Conservation (phyloP, 2,797 vertebrate species). For the Okamejei kenojei region DNA sequence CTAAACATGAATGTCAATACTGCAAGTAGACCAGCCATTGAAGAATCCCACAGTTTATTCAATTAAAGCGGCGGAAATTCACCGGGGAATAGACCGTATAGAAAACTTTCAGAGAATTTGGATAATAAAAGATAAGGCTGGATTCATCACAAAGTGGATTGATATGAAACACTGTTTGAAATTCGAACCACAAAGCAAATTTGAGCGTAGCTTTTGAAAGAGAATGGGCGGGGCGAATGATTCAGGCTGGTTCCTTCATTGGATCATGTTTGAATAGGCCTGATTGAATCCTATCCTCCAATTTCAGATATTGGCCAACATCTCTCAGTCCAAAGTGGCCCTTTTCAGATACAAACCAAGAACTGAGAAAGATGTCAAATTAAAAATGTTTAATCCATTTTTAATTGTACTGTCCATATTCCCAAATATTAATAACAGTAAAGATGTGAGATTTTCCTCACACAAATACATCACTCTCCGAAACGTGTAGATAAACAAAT, state of each 20-base stretch:
- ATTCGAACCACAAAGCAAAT: not conserved
- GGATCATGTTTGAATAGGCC: not conserved
- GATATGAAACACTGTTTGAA: not conserved
- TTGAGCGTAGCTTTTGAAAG: not conserved
- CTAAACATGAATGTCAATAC: too few relatives aligned
- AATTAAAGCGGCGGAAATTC: not conserved
- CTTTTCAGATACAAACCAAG: not conserved
- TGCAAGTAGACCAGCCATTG: not conserved
- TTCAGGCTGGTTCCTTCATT: not conserved
- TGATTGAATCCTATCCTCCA: not conserved
- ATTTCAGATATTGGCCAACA: not conserved
- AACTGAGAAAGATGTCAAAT: not conserved
- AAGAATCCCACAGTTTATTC: not conserved
- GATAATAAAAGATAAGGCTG: not conserved
- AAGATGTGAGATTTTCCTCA: not conserved
- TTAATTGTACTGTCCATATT: not conserved
- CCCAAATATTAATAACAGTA: not conserved
- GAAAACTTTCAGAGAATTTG: not conserved
- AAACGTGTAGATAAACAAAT: not conserved
- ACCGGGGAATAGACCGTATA: not conserved
- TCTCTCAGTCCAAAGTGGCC: not conserved
- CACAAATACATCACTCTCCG: not conserved
- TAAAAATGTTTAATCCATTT: not conserved
- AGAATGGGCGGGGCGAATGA: not conserved
- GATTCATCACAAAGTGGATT: not conserved